Percentiles rank a stretch among this genome's conserved stretches.
Conservation (phyloP, 2,888 invertebrate species). For the Euzophera pinguis region DNA sequence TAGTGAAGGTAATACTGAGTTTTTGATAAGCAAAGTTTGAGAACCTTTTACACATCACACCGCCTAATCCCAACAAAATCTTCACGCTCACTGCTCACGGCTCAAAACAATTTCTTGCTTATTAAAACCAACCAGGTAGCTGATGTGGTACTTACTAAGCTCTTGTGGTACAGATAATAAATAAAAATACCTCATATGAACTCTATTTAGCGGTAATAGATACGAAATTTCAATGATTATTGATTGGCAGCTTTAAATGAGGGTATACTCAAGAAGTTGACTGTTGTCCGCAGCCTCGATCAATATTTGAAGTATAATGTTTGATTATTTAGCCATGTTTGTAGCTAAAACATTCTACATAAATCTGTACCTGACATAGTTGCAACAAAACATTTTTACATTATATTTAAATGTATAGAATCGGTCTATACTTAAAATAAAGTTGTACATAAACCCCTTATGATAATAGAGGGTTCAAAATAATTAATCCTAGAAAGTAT, state of each 20-base stretch:
- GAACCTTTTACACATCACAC: conserved; percentile 38
- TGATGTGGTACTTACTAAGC: conserved; percentile 15
- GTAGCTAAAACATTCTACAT: no score
- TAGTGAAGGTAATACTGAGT: background rate
- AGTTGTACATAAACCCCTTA: no score
- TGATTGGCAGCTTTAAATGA: no score
- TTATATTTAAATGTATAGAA: no score
- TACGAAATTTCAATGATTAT: background rate
- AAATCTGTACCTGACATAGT: no score
- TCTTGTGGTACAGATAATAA: conserved; percentile 20
- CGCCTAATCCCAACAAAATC: conserved; percentile 63
- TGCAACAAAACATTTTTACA: no score
- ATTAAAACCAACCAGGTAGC: conserved; percentile 66
- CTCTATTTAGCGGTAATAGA: background rate
- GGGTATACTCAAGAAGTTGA: no score
- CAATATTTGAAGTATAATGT: conserved; percentile 42
- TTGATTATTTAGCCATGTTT: background rate
- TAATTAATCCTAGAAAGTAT: conserved; percentile 54
- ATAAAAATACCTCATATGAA: background rate
- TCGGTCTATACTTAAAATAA: no score
- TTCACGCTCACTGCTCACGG: conserved; percentile 69
- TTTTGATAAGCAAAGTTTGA: conserved; percentile 41
- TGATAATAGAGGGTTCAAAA: conserved; percentile 21
- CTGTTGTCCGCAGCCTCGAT: conserved; percentile 44
- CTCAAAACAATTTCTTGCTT: conserved; percentile 76